Conservation (phyloP, 2,888 invertebrate genomes). For the Allophyes oxyacanthae region DNA sequence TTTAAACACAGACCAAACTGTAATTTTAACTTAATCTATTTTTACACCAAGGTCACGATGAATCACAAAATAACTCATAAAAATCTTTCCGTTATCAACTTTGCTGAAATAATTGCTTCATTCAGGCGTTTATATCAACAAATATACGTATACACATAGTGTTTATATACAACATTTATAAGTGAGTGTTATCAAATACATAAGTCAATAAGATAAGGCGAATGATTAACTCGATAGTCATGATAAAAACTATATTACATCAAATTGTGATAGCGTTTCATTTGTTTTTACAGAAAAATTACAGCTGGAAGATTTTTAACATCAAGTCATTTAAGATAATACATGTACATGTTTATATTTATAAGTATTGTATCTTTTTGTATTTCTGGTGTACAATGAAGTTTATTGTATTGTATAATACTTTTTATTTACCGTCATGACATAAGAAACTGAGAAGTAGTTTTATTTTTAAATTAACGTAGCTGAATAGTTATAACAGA, state of each 20-base stretch:
- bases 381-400: too few relatives aligned
- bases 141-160: slow-evolving; percentile 5
- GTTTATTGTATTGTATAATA: too few relatives aligned
- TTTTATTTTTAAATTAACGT: too few relatives aligned
- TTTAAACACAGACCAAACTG: too few relatives aligned
- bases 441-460: too few relatives aligned
- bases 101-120: slow-evolving; percentile 1
- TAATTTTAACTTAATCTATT: too few relatives aligned
- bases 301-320: neutral
- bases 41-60: neutral
- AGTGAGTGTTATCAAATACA: slow-evolving; percentile 40
- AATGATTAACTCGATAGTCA: slow-evolving; percentile 42
- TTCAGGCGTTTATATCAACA: slow-evolving; percentile 13
- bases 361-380: too few relatives aligned
- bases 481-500: too few relatives aligned
- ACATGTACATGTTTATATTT: too few relatives aligned
- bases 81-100: slow-evolving; percentile 4
- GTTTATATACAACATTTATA: slow-evolving; percentile 22
- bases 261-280: slow-evolving; percentile 19
- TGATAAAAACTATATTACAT: slow-evolving; percentile 43
- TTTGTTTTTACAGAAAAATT: slow-evolving; percentile 5
- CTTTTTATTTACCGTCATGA: too few relatives aligned
- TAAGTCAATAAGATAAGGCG: slow-evolving; percentile 46
- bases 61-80: neutral
- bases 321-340: neutral